Percentiles rank a stretch among this genome's conserved stretches.
phyloP scores from a whole-genome alignment of 2,113 vertebrate genomes.

The Dicerorhinus sumatrensis region DNA sequence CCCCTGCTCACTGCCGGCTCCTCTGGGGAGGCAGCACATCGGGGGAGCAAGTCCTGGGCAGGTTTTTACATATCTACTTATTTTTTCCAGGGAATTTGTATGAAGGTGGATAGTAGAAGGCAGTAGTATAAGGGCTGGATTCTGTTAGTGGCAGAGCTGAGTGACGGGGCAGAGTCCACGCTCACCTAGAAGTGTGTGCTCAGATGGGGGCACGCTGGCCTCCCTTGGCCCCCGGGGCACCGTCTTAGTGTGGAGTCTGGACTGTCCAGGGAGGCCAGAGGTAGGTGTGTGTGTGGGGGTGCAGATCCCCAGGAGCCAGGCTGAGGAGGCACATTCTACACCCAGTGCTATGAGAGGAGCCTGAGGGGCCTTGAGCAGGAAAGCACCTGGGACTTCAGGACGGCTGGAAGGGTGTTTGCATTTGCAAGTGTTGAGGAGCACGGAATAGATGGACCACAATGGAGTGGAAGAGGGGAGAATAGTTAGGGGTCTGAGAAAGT shows the following conservation, averaged over 20 bases:
- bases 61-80: accelerated
- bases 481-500: neutral
- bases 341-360: neutral
- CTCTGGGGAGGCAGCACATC: neutral
- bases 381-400: neutral
- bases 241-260: neutral
- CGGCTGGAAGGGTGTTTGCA: no score
- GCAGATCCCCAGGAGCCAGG: neutral
- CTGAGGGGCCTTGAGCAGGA: neutral
- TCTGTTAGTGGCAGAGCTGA: accelerated
- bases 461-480: accelerated
- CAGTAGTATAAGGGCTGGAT: accelerated
- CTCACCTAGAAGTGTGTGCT: accelerated
- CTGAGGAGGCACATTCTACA: neutral
- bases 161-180: accelerated
- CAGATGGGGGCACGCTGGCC: neutral
- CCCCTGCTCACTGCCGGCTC: accelerated
- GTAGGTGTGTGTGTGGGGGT: no score
- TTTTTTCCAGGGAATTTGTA: accelerated
- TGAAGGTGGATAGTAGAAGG: neutral
- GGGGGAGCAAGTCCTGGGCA: neutral
- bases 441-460: no score
- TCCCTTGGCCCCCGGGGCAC: no score
- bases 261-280: neutral
- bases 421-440: neutral